Evolutionary conservation across 1,140 invertebrate genomes (phyloP).

Genomic region (Ruditapes philippinarum): DNA sequence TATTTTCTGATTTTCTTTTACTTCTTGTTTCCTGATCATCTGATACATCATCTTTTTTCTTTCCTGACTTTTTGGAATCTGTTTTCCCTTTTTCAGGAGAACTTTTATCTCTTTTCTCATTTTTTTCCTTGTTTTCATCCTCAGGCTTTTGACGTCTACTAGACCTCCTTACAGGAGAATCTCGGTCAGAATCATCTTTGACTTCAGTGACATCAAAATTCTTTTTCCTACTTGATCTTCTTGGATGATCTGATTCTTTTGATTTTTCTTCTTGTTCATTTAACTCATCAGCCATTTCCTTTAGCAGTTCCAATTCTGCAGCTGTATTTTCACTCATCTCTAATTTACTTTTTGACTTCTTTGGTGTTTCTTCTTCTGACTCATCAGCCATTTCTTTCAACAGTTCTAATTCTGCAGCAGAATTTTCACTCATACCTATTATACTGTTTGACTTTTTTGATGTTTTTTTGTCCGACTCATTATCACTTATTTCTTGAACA

Average conservation of each 20-base stretch:
- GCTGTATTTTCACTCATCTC: conserved; percentile 75
- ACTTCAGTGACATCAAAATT: conserved; percentile 19
- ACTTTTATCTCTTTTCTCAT: conserved; percentile 14
- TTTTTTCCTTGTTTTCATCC: not conserved
- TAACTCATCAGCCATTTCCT: conserved; percentile 84
- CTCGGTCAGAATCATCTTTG: conserved; percentile 29
- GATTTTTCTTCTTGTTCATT: conserved; percentile 80
- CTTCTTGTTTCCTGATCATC: conserved; percentile 2
- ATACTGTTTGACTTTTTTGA: not conserved
- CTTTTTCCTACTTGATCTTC: conserved; percentile 31
- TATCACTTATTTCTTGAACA: not conserved
- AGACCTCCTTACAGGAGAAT: conserved; percentile 44
- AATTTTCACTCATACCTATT: conserved; percentile 2
- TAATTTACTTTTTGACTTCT: conserved; percentile 7
- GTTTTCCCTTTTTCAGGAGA: not conserved
- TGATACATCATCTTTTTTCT: not conserved
- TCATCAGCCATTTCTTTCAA: conserved; percentile 22
- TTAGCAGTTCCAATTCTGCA: conserved; percentile 78
- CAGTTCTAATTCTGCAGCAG: too few species aligned
- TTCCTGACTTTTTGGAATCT: not conserved
- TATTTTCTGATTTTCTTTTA: not conserved
- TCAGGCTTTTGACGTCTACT: conserved; percentile 20
- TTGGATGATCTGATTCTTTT: conserved; percentile 32
- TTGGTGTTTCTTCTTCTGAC: not conserved
- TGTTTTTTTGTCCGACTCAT: not conserved